Conservation (phyloP, 2,113 vertebrate species). For the Thermophis baileyi region DNA sequence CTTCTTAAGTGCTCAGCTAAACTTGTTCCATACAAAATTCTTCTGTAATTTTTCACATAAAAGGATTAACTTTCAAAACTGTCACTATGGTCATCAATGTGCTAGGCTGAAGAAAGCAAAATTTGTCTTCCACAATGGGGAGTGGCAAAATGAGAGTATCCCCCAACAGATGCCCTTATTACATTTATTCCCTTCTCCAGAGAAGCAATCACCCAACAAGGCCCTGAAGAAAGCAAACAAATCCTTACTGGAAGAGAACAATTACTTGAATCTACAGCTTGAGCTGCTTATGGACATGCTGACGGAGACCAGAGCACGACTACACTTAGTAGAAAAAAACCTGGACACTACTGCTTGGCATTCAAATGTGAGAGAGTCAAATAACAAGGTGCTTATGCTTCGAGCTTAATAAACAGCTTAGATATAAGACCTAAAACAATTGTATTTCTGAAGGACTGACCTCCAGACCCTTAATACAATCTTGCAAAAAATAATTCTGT, state of each 20-base stretch:
- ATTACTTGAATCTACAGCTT: conserved; percentile 52
- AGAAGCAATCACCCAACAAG: neutral
- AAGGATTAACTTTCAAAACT: too few relatives aligned
- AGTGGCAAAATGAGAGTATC: conserved; percentile 27
- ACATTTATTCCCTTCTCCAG: neutral
- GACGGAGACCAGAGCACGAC: conserved; percentile 46
- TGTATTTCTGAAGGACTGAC: neutral
- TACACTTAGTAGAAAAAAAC: conserved; percentile 31
- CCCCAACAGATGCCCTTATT: neutral
- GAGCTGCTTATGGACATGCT: conserved; percentile 67
- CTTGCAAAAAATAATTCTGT: neutral
- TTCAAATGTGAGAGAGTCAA: conserved; percentile 12
- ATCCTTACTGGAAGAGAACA: conserved; percentile 60
- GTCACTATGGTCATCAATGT: conserved; percentile 32
- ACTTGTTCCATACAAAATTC: too few relatives aligned
- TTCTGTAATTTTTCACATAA: too few relatives aligned
- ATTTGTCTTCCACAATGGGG: conserved; percentile 52
- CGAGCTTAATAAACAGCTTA: neutral
- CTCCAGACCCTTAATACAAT: conserved; percentile 17
- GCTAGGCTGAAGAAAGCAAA: conserved; percentile 34
- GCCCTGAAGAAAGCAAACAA: conserved; percentile 40
- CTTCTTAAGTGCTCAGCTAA: conserved; percentile 57
- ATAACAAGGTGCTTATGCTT: neutral
- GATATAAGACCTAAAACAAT: neutral
- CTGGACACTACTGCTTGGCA: neutral